phyloP scores from a whole-genome alignment of 2,113 vertebrate genomes.

The Gymnocephalus cernua region DNA sequence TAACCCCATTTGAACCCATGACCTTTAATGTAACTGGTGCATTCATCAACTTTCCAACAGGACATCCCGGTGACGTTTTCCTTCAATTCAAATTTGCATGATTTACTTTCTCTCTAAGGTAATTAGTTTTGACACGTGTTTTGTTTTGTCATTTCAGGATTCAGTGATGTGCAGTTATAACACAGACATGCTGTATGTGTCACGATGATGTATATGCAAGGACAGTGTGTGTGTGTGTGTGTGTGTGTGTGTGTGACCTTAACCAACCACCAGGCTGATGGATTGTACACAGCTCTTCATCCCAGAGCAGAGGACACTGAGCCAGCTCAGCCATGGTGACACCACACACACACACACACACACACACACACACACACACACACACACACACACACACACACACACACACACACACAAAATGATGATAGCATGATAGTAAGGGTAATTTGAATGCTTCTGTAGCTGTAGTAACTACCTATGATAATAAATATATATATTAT shows the following conservation, averaged over 20 bases:
- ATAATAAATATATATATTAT: background rate
- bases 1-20: conserved; percentile 13
- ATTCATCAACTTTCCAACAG: background rate
- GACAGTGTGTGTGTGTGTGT: background rate
- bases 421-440: background rate
- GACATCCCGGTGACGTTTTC: background rate
- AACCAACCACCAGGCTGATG: conserved; percentile 62
- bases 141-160: conserved; percentile 17
- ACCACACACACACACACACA: conserved; percentile 29
- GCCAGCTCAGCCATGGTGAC: conserved; percentile 38
- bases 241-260: conserved; percentile 55
- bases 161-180: conserved; percentile 14
- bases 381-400: conserved; percentile 21
- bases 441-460: background rate
- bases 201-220: conserved; percentile 15
- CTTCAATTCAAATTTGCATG: background rate
- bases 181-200: conserved; percentile 18
- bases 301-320: conserved; percentile 40
- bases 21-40: conserved; percentile 18
- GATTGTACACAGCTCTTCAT: conserved; percentile 55
- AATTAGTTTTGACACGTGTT: background rate
- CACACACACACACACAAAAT: conserved; percentile 21
- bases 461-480: background rate
- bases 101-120: background rate
- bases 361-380: conserved; percentile 22